Conservation (phyloP, 2,888 invertebrate genomes). For the Tachina lurida region DNA sequence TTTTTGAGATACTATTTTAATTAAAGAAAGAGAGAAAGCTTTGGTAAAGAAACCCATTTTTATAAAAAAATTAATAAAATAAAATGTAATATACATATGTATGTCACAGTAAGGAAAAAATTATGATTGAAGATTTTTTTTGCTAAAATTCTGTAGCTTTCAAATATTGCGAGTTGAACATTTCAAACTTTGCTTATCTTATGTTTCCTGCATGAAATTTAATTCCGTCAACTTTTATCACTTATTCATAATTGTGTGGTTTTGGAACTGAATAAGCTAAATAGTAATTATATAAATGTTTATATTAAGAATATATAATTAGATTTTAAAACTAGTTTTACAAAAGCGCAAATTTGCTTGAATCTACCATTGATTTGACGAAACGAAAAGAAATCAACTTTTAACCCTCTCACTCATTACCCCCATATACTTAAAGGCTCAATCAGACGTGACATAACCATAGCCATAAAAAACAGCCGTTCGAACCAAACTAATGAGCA, state of each 20-base stretch:
- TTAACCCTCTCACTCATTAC: no score
- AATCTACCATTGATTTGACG: background rate
- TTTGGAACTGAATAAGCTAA: background rate
- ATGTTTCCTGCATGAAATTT: background rate
- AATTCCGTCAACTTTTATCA: background rate
- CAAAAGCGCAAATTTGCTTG: background rate
- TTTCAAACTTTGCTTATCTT: background rate
- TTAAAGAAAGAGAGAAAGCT: constrained; percentile 5
- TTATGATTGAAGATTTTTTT: background rate
- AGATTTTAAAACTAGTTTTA: background rate
- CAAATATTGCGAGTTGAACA: background rate
- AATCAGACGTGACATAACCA: no score
- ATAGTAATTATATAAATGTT: background rate
- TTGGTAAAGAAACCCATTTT: background rate
- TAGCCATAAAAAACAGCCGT: no score
- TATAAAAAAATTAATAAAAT: background rate
- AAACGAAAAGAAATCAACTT: background rate
- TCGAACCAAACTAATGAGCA: no score
- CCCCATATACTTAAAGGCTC: no score
- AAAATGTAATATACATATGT: background rate
- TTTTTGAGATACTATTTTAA: background rate
- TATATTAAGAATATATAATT: background rate
- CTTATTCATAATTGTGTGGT: background rate
- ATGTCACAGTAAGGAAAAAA: background rate
- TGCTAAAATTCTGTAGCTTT: no score